Percentiles rank a stretch among this genome's conserved stretches.
These are phyloP conservation scores for Parauchenoglanis ngamensis DNA, from an alignment of 2,797 vertebrate genomes.

Conservation along the genomic window DNA sequence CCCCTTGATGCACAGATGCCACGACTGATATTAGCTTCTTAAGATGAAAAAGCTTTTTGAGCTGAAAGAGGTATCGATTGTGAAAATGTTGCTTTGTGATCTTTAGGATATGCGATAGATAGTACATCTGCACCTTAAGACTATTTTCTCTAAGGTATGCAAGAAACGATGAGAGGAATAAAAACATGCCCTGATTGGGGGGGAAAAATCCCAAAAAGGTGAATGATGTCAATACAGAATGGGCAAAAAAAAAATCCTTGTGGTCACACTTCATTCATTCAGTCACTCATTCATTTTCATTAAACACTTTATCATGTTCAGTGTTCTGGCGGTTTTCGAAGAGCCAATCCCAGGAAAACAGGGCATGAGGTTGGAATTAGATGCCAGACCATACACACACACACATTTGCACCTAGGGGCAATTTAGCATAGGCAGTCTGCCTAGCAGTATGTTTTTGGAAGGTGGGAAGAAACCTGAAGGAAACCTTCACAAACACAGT, in stretches of 20 bases:
- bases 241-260: not conserved
- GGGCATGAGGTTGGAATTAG: not conserved
- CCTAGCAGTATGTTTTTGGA: not conserved
- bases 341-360: not conserved
- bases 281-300: not conserved
- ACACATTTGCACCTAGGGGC: not conserved
- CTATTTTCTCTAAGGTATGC: not conserved
- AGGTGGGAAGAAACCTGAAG: not conserved
- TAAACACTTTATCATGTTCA: not conserved
- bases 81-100: constrained; percentile 39
- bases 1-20: not conserved
- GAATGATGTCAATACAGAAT: not conserved
- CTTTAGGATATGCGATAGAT: constrained; percentile 24
- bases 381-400: not conserved
- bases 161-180: not conserved
- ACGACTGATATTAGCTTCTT: constrained; percentile 31
- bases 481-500: not conserved
- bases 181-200: constrained; percentile 2
- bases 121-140: constrained; percentile 21
- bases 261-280: not conserved
- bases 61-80: constrained; percentile 32
- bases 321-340: not conserved
- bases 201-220: not conserved
- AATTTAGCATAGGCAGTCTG: not conserved
- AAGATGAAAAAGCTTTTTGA: constrained; percentile 32